Base-by-base conservation (phyloP, 1,140 invertebrate species). In the Sycophaga agraensis region DNA sequence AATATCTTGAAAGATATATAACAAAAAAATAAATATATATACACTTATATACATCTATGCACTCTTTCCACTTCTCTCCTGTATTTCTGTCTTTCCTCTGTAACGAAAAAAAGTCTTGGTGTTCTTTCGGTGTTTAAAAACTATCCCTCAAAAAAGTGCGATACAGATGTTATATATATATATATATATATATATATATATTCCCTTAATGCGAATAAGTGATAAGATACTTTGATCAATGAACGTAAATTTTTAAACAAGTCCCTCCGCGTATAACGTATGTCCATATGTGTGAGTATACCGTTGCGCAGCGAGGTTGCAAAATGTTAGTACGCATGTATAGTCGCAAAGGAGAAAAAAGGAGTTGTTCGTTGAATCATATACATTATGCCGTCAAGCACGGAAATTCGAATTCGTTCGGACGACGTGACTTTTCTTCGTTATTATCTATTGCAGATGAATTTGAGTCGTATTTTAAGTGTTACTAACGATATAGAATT, bases 71-170 rank as follows among this genome's bases (percentile, higher is more conserved):
- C 37, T 69, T 75, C 64, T 75, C 74, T 72, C 68, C 76, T 73
- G 71, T 70, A 67, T 70, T 75, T 70, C 67, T 70, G 68, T 73
- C 70, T 77, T 54, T 68, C 74, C 70, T 66, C 28, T n/a, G n/a
- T 31, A 31, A 54, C n/a, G 28, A 54, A 42, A 34, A 42, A 63
- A 51, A 66, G 64, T 70, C 73, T 81, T 73, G 74, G 68, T 80
- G 79, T 81, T 73, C 69, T 75, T 75, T 78, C 64, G 76, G 68
- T 81, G 79, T 80, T 75, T 79, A 81, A 71, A 65, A 66, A 75
- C 71, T 67, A 70, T 65, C 68, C 69, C 68, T 72, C n/a, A n/a
- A n/a, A n/a, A n/a, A n/a, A n/a, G n/a, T n/a, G n/a, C n/a, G n/a
- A n/a, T n/a, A n/a, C n/a, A n/a, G n/a, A n/a, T n/a, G n/a, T n/a